A percentile compares a stretch with the other conserved stretches of the same genome.
Conservation (phyloP, 2,888 invertebrate genomes). For the Mythimna impura region DNA sequence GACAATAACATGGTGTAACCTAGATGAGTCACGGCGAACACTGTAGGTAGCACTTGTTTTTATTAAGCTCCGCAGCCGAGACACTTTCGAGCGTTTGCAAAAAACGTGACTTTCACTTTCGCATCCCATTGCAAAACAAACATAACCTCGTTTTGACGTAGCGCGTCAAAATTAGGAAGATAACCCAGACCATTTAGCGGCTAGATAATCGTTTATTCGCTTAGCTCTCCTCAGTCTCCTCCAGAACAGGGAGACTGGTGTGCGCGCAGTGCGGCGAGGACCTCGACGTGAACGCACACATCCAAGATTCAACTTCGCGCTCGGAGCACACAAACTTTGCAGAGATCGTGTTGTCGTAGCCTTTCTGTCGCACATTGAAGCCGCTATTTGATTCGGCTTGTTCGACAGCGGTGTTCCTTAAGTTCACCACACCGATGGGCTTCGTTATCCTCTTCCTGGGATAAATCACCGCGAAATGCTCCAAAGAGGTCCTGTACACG, state of each 20-base stretch:
- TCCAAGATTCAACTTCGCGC: conserved; percentile 91
- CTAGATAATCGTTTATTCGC: conserved; percentile 56
- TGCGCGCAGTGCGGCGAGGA: conserved; percentile 86
- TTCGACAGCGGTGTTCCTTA: conserved; percentile 91
- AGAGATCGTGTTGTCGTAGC: conserved; percentile 91
- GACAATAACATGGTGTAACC: conserved; percentile 67
- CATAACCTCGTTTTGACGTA: conserved; percentile 77
- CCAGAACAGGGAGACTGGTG: conserved; percentile 90
- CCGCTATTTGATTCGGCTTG: conserved; percentile 86
- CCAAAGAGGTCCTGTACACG: conserved; percentile 91
- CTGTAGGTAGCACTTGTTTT: conserved; percentile 63
- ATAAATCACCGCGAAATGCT: conserved; percentile 92
- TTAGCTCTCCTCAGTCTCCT: conserved; percentile 91
- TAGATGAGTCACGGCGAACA: conserved; percentile 65
- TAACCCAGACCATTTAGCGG: conserved; percentile 72
- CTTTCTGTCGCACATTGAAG: conserved; percentile 91
- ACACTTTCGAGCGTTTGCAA: conserved; percentile 83
- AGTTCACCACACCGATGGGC: conserved; percentile 91
- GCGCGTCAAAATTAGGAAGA: conserved; percentile 71
- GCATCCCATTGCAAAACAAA: conserved; percentile 85
- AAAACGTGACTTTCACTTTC: conserved; percentile 85
- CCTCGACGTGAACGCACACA: conserved; percentile 89
- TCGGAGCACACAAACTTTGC: conserved; percentile 91
- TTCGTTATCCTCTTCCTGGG: conserved; percentile 92
- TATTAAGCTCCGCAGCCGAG: conserved; percentile 64